Evolutionary conservation across 2,888 invertebrate genomes (phyloP).

Genomic region (Ferrisia virgata): DNA sequence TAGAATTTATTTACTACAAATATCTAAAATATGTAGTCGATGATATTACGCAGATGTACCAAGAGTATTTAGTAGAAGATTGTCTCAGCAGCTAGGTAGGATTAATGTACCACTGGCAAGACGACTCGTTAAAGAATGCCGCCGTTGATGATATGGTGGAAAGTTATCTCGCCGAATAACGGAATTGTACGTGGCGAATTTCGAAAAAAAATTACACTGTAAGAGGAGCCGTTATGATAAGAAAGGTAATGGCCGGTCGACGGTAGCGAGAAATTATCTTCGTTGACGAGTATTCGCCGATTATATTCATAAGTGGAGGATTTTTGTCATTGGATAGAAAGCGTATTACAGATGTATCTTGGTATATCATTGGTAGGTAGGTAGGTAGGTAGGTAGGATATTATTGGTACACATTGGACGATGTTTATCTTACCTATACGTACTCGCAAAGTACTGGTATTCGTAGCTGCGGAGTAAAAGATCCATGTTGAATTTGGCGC

Average conservation of each 20-base stretch:
- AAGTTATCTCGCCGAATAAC: not conserved
- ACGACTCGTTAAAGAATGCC: not conserved
- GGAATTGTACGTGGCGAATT: not conserved
- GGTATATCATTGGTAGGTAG: too few relatives aligned
- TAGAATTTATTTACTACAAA: too few relatives aligned
- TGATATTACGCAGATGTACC: too few relatives aligned
- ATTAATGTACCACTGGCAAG: too few relatives aligned
- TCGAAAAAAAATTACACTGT: not conserved
- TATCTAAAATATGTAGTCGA: too few relatives aligned
- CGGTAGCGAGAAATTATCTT: not conserved
- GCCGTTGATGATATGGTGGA: not conserved
- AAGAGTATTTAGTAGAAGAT: too few relatives aligned
- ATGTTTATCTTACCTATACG: too few relatives aligned
- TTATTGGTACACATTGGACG: too few relatives aligned
- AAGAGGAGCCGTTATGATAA: not conserved
- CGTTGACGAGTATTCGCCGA: not conserved
- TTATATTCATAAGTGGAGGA: not conserved
- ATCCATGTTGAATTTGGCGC: not conserved
- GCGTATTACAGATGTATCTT: not conserved
- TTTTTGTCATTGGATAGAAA: slow-evolving; percentile 22
- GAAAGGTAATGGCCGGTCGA: not conserved
- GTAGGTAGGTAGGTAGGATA: too few relatives aligned
- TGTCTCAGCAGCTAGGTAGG: too few relatives aligned
- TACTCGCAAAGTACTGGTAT: too few relatives aligned
- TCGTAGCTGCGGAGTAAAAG: not conserved